A percentile compares a stretch with the other conserved stretches of the same genome.
phyloP scores from a whole-genome alignment of 1,140 invertebrate genomes.

The Tetranychus cinnabarinus region DNA sequence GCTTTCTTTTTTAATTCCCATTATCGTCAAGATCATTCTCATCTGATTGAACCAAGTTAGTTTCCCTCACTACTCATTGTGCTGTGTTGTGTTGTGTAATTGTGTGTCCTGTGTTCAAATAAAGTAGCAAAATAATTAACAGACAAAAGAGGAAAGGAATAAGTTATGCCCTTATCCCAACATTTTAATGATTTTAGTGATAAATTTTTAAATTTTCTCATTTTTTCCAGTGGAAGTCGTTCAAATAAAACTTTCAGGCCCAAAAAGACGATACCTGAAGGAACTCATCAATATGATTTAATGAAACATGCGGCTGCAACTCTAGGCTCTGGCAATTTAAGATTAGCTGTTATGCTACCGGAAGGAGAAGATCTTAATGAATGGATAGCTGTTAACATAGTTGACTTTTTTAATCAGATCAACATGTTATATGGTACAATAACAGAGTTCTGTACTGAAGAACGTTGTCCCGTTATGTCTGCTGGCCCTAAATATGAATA shows the following conservation, averaged over 20 bases:
- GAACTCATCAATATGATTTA: slow-evolving; percentile 93
- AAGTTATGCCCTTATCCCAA: too few species aligned
- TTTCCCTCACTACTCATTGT: too few species aligned
- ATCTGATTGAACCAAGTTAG: too few species aligned
- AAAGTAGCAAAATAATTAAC: too few species aligned
- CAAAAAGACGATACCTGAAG: slow-evolving; percentile 96
- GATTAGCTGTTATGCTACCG: slow-evolving; percentile 82
- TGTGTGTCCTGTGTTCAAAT: too few species aligned
- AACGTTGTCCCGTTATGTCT: slow-evolving; percentile 88
- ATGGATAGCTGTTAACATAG: slow-evolving; percentile 52
- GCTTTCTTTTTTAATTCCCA: too few species aligned
- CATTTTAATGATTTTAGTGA: too few species aligned
- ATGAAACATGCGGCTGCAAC: slow-evolving; percentile 99
- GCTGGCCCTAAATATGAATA: slow-evolving; percentile 96
- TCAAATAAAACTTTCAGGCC: slow-evolving; percentile 94
- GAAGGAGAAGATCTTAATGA: slow-evolving; percentile 98
- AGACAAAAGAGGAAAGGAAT: too few species aligned
- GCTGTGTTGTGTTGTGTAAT: too few species aligned
- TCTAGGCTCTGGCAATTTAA: slow-evolving; percentile 82
- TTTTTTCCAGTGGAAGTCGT: slow-evolving; percentile 35
- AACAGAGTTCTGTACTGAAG: slow-evolving; percentile 95
- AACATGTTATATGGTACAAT: slow-evolving; percentile 99
- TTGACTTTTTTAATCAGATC: slow-evolving; percentile 98
- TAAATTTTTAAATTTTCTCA: background rate
- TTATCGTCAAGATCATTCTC: too few species aligned